A percentile compares a stretch with the other conserved stretches of the same genome.
Conservation (phyloP, 2,888 invertebrate genomes). For the Macaria notata region DNA sequence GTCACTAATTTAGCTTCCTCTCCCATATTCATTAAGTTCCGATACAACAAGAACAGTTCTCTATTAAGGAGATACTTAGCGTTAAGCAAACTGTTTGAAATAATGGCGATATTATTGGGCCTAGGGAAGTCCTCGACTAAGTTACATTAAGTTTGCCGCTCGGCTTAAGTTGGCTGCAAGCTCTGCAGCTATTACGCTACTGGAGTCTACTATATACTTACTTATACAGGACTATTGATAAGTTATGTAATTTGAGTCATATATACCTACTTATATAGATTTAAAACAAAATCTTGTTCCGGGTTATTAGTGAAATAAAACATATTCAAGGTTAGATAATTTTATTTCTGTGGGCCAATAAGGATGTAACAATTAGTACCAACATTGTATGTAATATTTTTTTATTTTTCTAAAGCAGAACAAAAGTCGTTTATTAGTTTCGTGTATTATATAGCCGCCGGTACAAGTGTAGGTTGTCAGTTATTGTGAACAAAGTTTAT, state of each 20-base stretch:
- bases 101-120: constrained; percentile 47
- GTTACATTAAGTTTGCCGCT: constrained; percentile 61
- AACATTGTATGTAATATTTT: too few species aligned
- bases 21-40: not conserved
- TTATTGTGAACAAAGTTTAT: too few species aligned
- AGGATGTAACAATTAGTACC: too few species aligned
- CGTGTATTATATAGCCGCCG: too few species aligned
- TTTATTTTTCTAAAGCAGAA: too few species aligned
- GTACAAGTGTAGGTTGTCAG: too few species aligned
- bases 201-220: constrained; percentile 13
- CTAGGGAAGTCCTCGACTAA: constrained; percentile 44
- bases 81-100: constrained; percentile 31
- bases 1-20: not conserved
- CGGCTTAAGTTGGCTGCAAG: constrained; percentile 53
- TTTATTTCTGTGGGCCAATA: constrained; percentile 11
- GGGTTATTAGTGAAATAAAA: too few species aligned
- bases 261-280: too few species aligned
- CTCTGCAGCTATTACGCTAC: constrained; percentile 44
- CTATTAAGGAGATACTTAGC: constrained; percentile 14
- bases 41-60: constrained; percentile 3
- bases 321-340: too few species aligned
- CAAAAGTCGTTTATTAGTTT: too few species aligned
- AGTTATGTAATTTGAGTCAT: too few species aligned
- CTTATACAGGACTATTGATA: not conserved
- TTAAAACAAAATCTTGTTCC: too few species aligned